Evolutionary conservation across 2,113 vertebrate genomes (phyloP), one percentile per base, ranked within the genome.

Genomic region (Triplophysa siluroides): DNA sequence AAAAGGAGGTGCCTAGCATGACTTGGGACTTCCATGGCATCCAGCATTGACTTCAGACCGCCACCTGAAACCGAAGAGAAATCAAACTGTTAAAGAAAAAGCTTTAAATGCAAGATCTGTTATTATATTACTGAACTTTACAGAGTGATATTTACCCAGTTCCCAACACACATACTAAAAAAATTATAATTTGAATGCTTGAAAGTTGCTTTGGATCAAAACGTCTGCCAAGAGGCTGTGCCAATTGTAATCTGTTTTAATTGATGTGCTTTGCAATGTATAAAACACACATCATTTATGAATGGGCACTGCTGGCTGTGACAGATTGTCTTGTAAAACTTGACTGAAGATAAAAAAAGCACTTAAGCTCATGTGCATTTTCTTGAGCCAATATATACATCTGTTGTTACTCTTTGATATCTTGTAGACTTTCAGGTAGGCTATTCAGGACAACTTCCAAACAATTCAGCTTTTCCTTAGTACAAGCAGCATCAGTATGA

Each of bases 1-100:
- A 98, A 92, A 85, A 99, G 96, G 89, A 99, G 96, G 94, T 98
- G 97, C 92, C 96, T 95, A 88, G 97, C 95, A 92, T 99, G 96
- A 93, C 95, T 96, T 90, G 96, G 95, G 91, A 95, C 94, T 93
- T 99, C 98, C 95, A 99, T 98, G 92, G 95, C 93, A 90, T 97
- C 96, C 95, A 97, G 94, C 96, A 96, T 96, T 90, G 92, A 96
- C 95, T 95, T 97, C 93, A 96, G 92, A 91, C 93, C 93, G 90
- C 94, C 93, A 90, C 95, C 97, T 94, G 87, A 73, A 92, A 89
- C 74, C 84, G 86, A 79, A 90, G 71, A 91, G 56, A 91, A 86
- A 82, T 85, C 84, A 85, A 78, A 88, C 84, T 2, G 3, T 88
- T 75, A 63, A 43, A 13, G 9, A 70, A 45, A 29, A 77, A 41